These are phyloP conservation scores for Pristionchus maxplancki DNA, from an alignment of 2,888 invertebrate genomes.

Conservation along the genomic window DNA sequence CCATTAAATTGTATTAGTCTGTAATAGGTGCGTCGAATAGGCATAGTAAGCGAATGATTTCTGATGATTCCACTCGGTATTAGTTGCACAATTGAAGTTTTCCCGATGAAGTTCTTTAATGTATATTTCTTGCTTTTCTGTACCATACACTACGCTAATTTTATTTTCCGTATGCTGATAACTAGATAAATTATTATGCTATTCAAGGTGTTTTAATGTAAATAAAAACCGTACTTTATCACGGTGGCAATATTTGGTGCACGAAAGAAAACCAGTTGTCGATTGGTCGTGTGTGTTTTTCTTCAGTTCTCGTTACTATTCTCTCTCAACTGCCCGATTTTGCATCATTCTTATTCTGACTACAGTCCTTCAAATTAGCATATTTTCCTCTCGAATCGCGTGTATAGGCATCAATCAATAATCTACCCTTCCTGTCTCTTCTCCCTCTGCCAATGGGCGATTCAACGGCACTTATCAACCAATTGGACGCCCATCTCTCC, in stretches of 20 bases:
- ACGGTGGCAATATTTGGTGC: background rate
- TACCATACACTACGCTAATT: background rate
- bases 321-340: background rate
- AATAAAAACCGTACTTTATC: background rate
- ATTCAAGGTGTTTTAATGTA: background rate
- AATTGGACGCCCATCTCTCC: constrained; percentile 43
- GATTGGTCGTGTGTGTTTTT: background rate
- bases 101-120: no score
- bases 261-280: background rate
- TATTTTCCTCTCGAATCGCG: background rate
- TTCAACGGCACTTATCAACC: background rate
- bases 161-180: background rate
- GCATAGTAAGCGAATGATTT: no score
- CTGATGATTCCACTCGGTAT: no score
- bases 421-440: background rate
- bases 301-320: background rate
- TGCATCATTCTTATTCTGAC: background rate
- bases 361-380: background rate
- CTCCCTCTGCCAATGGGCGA: constrained; percentile 12
- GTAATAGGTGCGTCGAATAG: no score
- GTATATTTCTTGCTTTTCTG: no score
- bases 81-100: no score
- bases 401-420: background rate
- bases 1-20: no score
- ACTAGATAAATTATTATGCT: background rate